Conservation (phyloP, 2,797 vertebrate genomes). For the Nannoperca obscura region DNA sequence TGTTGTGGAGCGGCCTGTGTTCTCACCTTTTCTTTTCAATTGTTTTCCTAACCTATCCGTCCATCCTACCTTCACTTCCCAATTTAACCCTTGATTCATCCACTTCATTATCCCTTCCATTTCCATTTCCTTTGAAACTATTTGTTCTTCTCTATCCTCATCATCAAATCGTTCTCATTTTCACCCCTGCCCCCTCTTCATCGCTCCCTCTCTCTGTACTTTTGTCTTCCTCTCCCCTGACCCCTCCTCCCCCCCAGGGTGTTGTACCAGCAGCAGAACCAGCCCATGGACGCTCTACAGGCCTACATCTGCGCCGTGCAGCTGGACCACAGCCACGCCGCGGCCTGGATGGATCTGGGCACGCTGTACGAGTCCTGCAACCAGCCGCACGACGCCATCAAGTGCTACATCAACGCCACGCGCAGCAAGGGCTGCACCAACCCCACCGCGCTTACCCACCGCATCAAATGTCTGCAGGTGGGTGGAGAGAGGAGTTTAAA, state of each 20-base stretch:
- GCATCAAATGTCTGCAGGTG: constrained; percentile 99
- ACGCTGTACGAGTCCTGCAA: constrained; percentile 99
- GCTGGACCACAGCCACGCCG: constrained; percentile 98
- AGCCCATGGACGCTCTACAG: constrained; percentile 99
- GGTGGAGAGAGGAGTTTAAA: constrained; percentile 70
- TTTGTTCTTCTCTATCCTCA: not conserved
- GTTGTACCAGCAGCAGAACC: constrained; percentile 99
- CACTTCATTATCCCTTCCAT: not conserved
- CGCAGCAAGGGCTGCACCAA: constrained; percentile 99
- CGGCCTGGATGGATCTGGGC: constrained; percentile 99
- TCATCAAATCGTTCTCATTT: not conserved
- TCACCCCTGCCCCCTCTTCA: not conserved
- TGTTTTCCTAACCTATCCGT: constrained; percentile 4
- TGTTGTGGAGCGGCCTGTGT: not conserved
- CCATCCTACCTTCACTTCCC: not conserved
- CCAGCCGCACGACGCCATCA: constrained; percentile 99
- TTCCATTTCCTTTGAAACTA: not conserved
- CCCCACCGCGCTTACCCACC: constrained; percentile 94
- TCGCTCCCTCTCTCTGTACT: not conserved
- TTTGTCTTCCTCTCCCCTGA: too few relatives aligned
- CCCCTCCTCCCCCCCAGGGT: constrained; percentile 84
- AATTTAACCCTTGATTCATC: not conserved
- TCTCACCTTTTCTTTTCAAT: not conserved
- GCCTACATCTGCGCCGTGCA: constrained; percentile 99
- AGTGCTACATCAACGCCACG: constrained; percentile 99